These are phyloP conservation scores for Luffia ferchaultella DNA, from an alignment of 2,888 invertebrate genomes.

Conservation along the genomic window DNA sequence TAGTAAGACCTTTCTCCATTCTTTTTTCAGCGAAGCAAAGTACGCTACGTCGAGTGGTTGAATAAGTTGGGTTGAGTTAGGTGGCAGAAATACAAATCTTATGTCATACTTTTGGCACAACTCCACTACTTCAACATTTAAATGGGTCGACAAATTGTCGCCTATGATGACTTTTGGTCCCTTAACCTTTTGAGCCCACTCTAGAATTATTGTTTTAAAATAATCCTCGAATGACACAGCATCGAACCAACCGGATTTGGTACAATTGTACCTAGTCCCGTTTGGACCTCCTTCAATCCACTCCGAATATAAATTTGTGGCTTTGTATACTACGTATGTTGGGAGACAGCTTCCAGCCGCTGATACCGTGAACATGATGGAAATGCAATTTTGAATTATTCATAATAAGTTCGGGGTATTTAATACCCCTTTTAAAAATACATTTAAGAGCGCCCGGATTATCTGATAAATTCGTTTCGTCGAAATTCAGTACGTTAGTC, in stretches of 20 bases:
- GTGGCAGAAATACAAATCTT: slow-evolving; percentile 13
- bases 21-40: slow-evolving; percentile 16
- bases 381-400: slow-evolving; percentile 5
- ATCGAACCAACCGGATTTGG: slow-evolving; percentile 11
- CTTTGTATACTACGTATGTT: slow-evolving; percentile 16
- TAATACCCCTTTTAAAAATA: slow-evolving; percentile 6
- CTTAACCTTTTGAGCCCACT: slow-evolving; percentile 9
- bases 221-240: slow-evolving; percentile 8
- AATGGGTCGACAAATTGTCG: slow-evolving; percentile 17
- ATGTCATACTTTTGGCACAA: slow-evolving; percentile 2
- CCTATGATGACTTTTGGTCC: slow-evolving; percentile 15
- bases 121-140: slow-evolving; percentile 13
- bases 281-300: slow-evolving; percentile 16
- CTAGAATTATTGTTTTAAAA: slow-evolving; percentile 6
- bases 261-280: slow-evolving; percentile 7
- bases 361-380: slow-evolving; percentile 5
- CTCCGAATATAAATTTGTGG: slow-evolving; percentile 13
- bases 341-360: slow-evolving; percentile 12
- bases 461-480: background rate
- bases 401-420: slow-evolving; percentile 7
- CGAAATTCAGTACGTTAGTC: background rate
- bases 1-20: slow-evolving; percentile 14
- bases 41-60: too few species aligned
- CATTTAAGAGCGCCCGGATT: slow-evolving; percentile 5
- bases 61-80: slow-evolving; percentile 18